Evolutionary conservation across 2,888 invertebrate species (phyloP).

Genomic region (Pyrrhosoma nymphula): DNA sequence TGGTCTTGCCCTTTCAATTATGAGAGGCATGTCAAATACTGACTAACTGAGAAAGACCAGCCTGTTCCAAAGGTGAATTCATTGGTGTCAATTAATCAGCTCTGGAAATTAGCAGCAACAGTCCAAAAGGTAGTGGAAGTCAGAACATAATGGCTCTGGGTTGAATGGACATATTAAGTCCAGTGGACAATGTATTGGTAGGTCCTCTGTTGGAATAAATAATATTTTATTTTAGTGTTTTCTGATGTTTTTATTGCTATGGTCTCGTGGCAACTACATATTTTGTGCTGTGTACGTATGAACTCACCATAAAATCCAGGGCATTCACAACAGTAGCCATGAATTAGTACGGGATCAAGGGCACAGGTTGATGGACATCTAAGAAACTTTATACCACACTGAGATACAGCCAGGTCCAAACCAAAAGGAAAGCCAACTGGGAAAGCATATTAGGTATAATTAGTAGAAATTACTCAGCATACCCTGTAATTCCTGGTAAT

Average conservation of each 20-base stretch:
- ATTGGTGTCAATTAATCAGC: no score
- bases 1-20: no score
- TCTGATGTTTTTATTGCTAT: not conserved
- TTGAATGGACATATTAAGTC: not conserved
- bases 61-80: no score
- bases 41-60: no score
- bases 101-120: conserved; percentile 24
- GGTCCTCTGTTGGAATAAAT: not conserved
- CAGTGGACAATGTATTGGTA: conserved; percentile 14
- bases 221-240: not conserved
- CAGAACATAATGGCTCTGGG: conserved; percentile 19
- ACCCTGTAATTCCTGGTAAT: no score
- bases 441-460: not conserved
- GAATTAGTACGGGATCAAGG: conserved; percentile 15
- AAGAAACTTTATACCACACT: conserved; percentile 22
- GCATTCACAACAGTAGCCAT: conserved; percentile 52
- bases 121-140: conserved; percentile 39
- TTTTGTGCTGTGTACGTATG: not conserved
- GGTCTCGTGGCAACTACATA: not conserved
- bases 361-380: conserved; percentile 30
- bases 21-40: no score
- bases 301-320: conserved; percentile 32
- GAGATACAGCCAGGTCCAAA: conserved; percentile 29
- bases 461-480: not conserved
- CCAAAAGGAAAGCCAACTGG: conserved; percentile 18